Percentiles rank a stretch among this genome's conserved stretches.
phyloP scores from a whole-genome alignment of 2,797 vertebrate genomes.

The Microchirus variegatus region DNA sequence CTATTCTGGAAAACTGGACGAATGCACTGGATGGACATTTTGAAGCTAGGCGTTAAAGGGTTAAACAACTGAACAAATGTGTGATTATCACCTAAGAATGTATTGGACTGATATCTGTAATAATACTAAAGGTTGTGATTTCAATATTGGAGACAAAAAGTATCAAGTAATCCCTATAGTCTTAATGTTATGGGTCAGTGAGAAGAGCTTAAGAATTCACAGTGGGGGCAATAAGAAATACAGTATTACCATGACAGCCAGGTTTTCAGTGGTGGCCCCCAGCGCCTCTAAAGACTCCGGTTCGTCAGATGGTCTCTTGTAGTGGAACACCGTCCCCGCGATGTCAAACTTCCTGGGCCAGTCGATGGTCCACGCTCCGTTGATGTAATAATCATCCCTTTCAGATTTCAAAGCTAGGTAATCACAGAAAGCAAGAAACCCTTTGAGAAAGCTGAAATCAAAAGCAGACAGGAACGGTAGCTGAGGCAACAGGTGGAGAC shows the following conservation, averaged over 20 bases:
- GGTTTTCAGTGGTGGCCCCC: conserved; percentile 92
- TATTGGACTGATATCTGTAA: too few relatives aligned
- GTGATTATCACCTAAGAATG: too few relatives aligned
- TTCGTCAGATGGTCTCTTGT: conserved; percentile 93
- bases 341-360: conserved; percentile 99
- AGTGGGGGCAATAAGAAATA: neutral
- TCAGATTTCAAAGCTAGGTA: conserved; percentile 93
- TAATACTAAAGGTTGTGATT: too few relatives aligned
- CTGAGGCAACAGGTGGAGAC: conserved; percentile 52
- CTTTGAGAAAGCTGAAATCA: conserved; percentile 36
- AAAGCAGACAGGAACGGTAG: conserved; percentile 48
- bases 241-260: conserved; percentile 91
- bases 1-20: too few relatives aligned
- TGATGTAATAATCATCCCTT: conserved; percentile 96
- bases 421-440: conserved; percentile 25
- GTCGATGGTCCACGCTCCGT: conserved; percentile 99
- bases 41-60: too few relatives aligned
- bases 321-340: conserved; percentile 94
- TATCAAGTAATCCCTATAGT: too few relatives aligned
- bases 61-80: too few relatives aligned
- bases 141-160: too few relatives aligned
- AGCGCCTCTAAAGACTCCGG: conserved; percentile 94
- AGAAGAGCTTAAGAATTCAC: neutral
- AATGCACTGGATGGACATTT: too few relatives aligned
- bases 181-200: neutral